A percentile compares a stretch with the other conserved stretches of the same genome.
phyloP scores from a whole-genome alignment of 2,113 vertebrate species.

The Cichladusa arquata region DNA sequence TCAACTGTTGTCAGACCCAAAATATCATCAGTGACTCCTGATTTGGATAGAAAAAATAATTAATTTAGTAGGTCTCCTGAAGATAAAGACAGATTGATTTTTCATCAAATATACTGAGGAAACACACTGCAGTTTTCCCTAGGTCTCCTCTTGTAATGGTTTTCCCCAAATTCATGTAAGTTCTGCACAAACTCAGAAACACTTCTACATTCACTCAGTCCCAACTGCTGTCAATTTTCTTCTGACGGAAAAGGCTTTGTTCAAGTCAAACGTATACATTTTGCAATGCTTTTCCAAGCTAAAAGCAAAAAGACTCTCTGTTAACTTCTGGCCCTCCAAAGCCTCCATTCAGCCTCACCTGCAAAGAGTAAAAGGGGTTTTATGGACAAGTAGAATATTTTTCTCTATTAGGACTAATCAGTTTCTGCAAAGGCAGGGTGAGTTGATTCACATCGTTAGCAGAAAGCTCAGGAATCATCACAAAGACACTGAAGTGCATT shows the following conservation, averaged over 20 bases:
- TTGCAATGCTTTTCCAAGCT: background rate
- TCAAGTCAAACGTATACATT: background rate
- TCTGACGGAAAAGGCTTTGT: background rate
- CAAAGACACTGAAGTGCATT: too few relatives aligned
- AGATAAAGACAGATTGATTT: background rate
- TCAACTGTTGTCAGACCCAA: background rate
- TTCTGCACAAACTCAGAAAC: background rate
- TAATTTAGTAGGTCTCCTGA: background rate
- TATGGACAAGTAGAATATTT: background rate
- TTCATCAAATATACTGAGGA: background rate
- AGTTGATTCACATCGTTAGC: background rate
- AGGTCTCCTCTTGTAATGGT: rapidly evolving
- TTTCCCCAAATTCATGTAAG: background rate
- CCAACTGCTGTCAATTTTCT: background rate
- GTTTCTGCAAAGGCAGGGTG: background rate
- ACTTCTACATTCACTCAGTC: background rate
- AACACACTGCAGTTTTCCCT: rapidly evolving
- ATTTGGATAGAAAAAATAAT: background rate
- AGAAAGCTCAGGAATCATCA: background rate
- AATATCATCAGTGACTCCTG: background rate
- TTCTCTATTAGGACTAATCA: background rate
- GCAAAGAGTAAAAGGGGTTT: rapidly evolving
- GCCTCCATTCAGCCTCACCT: background rate
- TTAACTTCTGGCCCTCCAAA: background rate
- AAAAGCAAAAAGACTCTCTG: background rate